Percentiles rank a stretch among this genome's conserved stretches.
Evolutionary conservation across 1,140 invertebrate genomes (phyloP).

Genomic region (Hypsibius dujardini): DNA sequence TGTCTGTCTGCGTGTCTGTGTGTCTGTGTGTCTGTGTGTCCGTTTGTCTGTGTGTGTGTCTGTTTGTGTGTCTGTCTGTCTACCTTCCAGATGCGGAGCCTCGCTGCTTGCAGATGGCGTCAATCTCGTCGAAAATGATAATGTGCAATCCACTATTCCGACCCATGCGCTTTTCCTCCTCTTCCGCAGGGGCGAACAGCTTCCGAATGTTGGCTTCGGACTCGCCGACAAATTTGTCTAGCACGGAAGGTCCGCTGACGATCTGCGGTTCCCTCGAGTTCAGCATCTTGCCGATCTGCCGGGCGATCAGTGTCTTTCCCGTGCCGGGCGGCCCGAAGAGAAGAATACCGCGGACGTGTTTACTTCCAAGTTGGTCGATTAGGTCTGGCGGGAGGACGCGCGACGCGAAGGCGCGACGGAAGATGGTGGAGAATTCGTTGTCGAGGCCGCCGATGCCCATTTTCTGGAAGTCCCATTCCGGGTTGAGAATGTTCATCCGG

Average conservation of each 20-base stretch:
- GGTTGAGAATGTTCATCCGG: conserved; percentile 81
- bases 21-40: too few relatives aligned
- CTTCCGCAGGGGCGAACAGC: conserved; percentile 94
- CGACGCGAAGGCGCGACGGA: conserved; percentile 91
- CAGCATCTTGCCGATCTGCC: conserved; percentile 95
- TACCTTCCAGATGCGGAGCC: conserved; percentile 54
- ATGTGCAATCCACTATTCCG: conserved; percentile 88
- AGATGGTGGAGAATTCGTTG: conserved; percentile 93
- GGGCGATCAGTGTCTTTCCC: conserved; percentile 95
- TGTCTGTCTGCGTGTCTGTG: too few relatives aligned
- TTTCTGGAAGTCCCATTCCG: conserved; percentile 95
- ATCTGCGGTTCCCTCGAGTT: conserved; percentile 98
- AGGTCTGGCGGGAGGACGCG: conserved; percentile 93
- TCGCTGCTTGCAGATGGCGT: conserved; percentile 96
- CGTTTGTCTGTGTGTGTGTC: too few relatives aligned
- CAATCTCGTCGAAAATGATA: conserved; percentile 99
- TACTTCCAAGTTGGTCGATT: conserved; percentile 86
- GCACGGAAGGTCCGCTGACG: conserved; percentile 96
- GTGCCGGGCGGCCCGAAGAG: conserved; percentile 92
- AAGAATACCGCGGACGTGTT: conserved; percentile 87
- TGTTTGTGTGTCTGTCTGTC: too few relatives aligned
- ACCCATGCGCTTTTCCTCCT: conserved; percentile 76
- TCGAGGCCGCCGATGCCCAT: conserved; percentile 98
- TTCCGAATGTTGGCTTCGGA: conserved; percentile 92
- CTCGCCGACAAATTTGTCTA: conserved; percentile 99